Conservation (phyloP, 2,113 vertebrate genomes). For the human (Homo sapiens) region DNA sequence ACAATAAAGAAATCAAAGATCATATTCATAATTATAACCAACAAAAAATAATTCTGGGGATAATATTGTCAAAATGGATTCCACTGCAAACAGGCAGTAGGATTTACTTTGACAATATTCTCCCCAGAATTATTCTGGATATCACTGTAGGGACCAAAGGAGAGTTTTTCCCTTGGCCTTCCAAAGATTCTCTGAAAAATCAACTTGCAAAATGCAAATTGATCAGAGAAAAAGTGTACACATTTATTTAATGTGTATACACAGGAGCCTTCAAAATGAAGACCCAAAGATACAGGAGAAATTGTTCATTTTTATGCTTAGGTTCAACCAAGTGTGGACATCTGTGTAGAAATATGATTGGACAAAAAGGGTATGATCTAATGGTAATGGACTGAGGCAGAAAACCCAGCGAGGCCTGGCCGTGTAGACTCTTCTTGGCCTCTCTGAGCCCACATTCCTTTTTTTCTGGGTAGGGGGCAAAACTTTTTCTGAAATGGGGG, state of each 20-base stretch:
- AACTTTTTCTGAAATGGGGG: not conserved
- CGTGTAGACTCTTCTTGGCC: not conserved
- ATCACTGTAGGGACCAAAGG: not conserved
- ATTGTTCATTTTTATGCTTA: not conserved
- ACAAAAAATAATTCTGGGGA: not conserved
- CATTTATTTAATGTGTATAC: not conserved
- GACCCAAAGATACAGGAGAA: not conserved
- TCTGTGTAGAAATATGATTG: not conserved
- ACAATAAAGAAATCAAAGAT: not conserved
- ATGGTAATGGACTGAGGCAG: not conserved
- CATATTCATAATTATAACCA: not conserved
- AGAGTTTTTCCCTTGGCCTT: not conserved
- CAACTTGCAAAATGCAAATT: not conserved
- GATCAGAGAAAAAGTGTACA: not conserved
- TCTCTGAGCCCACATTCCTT: not conserved
- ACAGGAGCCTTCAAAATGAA: not conserved
- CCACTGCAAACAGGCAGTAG: not conserved
- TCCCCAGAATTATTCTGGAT: not conserved
- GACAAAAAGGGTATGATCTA: not conserved
- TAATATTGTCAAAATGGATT: not conserved
- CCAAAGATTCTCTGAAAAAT: not conserved
- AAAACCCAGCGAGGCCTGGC: not conserved
- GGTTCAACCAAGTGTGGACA: not conserved
- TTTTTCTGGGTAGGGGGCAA: not conserved
- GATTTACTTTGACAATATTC: too few species aligned